Conservation (phyloP, 1,140 invertebrate genomes). For the Caerostris extrusa region DNA sequence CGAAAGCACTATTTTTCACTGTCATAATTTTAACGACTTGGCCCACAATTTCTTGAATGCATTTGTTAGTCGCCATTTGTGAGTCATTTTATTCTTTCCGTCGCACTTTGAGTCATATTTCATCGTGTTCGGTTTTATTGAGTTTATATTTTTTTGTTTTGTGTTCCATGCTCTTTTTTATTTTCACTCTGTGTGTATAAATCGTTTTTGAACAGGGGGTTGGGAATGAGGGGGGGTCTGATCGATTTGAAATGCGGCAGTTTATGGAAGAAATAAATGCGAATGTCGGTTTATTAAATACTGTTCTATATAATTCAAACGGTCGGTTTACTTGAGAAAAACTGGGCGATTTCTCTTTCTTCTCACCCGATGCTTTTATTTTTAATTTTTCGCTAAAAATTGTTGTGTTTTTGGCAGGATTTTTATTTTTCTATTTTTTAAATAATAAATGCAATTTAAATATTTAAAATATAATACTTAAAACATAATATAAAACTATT, state of each 20-base stretch:
- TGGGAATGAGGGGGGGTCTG: not conserved
- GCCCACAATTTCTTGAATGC: constrained; percentile 42
- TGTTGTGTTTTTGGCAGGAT: too few relatives aligned
- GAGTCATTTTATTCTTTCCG: constrained; percentile 63
- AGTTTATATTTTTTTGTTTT: constrained; percentile 45
- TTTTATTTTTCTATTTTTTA: too few relatives aligned
- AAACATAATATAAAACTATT: too few relatives aligned
- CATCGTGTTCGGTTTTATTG: constrained; percentile 72
- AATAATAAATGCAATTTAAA: too few relatives aligned
- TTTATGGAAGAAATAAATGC: constrained; percentile 63
- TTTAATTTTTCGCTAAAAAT: not conserved
- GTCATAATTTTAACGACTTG: constrained; percentile 75
- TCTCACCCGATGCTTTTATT: not conserved
- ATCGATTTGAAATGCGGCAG: constrained; percentile 59
- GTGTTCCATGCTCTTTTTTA: not conserved
- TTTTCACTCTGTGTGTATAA: constrained; percentile 1
- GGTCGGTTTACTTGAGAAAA: constrained; percentile 12
- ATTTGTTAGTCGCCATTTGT: constrained; percentile 65
- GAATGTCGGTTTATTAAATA: constrained; percentile 71
- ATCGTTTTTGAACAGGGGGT: constrained; percentile 24
- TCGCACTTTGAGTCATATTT: constrained; percentile 46
- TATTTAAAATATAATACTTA: too few relatives aligned
- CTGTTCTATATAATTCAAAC: constrained; percentile 25
- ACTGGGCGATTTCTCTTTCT: not conserved
- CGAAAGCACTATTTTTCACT: constrained; percentile 62